phyloP scores from a whole-genome alignment of 2,888 invertebrate genomes.

The Amorpha juglandis region DNA sequence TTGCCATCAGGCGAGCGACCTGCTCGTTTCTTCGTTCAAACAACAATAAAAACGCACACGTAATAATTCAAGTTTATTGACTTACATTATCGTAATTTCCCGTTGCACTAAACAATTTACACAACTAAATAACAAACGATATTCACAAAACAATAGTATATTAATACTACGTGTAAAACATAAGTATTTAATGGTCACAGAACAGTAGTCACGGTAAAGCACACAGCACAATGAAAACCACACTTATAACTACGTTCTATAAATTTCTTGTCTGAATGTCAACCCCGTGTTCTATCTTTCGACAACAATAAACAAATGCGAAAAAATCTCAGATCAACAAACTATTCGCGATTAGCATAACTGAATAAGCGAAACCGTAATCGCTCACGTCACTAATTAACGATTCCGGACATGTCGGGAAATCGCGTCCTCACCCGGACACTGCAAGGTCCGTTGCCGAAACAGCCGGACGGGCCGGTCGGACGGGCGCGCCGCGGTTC shows the following conservation, averaged over 20 bases:
- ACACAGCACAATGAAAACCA: neutral
- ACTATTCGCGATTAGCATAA: slow-evolving; percentile 5
- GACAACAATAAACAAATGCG: slow-evolving; percentile 16
- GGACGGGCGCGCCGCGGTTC: slow-evolving; percentile 41
- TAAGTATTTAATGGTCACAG: neutral
- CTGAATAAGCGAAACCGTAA: slow-evolving; percentile 18
- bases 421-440: slow-evolving; percentile 31
- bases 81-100: neutral
- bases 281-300: slow-evolving; percentile 3
- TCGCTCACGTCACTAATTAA: slow-evolving; percentile 7
- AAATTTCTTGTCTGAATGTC: neutral
- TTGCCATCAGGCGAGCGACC: no score
- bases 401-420: slow-evolving; percentile 15
- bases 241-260: neutral
- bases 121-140: neutral
- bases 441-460: slow-evolving; percentile 50
- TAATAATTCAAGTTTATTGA: neutral
- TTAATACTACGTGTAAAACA: neutral
- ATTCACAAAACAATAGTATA: neutral
- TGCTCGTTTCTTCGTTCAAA: no score
- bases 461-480: slow-evolving; percentile 36
- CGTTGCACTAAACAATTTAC: neutral
- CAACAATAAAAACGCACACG: no score
- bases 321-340: neutral
- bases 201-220: neutral